phyloP scores from a whole-genome alignment of 2,888 invertebrate genomes.

The Gonocerus acuteangulatus region DNA sequence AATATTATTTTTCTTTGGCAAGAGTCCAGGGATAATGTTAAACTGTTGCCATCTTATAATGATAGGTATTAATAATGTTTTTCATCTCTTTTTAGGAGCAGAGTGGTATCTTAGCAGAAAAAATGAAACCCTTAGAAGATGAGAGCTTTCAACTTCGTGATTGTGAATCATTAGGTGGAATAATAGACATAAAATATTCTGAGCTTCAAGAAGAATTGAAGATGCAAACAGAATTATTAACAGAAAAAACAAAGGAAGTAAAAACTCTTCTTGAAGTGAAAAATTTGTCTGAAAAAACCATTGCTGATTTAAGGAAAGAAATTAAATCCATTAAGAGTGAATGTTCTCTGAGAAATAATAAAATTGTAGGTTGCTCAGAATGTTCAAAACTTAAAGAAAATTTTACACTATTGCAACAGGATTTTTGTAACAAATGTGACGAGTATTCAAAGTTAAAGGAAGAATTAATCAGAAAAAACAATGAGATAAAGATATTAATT shows the following conservation, averaged over 20 bases:
- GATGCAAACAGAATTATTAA: conserved; percentile 5
- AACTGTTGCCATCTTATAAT: too few relatives aligned
- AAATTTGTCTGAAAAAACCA: background rate
- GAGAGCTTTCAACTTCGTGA: conserved; percentile 12
- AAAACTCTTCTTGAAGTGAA: background rate
- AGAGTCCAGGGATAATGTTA: too few relatives aligned
- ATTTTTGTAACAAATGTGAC: background rate
- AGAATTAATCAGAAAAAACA: background rate
- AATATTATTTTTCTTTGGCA: too few relatives aligned
- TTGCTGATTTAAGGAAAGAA: background rate
- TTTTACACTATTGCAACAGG: background rate
- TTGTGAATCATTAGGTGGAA: conserved; percentile 1
- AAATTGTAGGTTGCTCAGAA: background rate
- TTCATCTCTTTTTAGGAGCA: conserved; percentile 9
- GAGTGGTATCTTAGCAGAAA: conserved; percentile 4
- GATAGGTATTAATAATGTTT: too few relatives aligned
- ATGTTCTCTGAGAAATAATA: background rate
- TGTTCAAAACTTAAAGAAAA: background rate
- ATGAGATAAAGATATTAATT: background rate
- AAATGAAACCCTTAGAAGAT: conserved; percentile 1
- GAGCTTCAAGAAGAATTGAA: conserved; percentile 20
- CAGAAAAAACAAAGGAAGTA: conserved; percentile 2
- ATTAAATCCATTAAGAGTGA: background rate
- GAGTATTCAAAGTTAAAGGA: conserved; percentile 2
- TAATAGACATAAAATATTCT: conserved; percentile 12